Evolutionary conservation across 2,797 vertebrate genomes (phyloP), one percentile per base, ranked within the genome.

Genomic region (Thamnophis elegans): DNA sequence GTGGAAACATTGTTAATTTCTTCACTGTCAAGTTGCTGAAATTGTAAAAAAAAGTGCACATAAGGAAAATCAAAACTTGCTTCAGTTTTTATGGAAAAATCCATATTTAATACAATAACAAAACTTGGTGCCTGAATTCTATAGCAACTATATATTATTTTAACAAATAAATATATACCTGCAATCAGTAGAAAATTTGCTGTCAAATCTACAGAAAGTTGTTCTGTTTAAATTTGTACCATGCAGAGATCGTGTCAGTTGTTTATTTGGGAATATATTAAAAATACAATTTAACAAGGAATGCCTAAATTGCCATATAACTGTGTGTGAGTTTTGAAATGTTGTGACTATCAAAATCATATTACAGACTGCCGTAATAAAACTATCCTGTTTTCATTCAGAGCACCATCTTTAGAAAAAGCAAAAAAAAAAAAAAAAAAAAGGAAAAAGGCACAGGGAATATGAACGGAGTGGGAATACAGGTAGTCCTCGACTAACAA

Each of bases 21-120:
- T 73, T 97, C 97, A 62, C 97, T 96, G 95, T 98, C 98, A 91
- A 99, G 97, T 95, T 98, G 98, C 99, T 99, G 92, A 93, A 98
- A 96, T 86, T 0, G 0, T 0, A 93, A 96, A 88, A 78, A n/a
- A 42, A 82, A 25, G 8, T 12, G 20, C 36, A 82, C 36, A 12
- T 47, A 47, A 82, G 82, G 0, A 82, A 47, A 95, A 62, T 53
- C n/a, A 93, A 73, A 93, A n/a, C n/a, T 91, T 59, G 8, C 14
- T 58, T 59, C 55, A 54, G 53, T 9, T 92, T 96, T 22, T 94
- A 10, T 11, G 78, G 73, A 92, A 26, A 92, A 93, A 87, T 6
- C 0, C 47, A 0, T 20, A 91, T 18, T 89, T 56, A 92, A 91
- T 4, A 73, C 92, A 65, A 0, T 25, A 90, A 89, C 85, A 47